Conservation (phyloP, 2,888 invertebrate genomes). For the Litoditis marina region DNA sequence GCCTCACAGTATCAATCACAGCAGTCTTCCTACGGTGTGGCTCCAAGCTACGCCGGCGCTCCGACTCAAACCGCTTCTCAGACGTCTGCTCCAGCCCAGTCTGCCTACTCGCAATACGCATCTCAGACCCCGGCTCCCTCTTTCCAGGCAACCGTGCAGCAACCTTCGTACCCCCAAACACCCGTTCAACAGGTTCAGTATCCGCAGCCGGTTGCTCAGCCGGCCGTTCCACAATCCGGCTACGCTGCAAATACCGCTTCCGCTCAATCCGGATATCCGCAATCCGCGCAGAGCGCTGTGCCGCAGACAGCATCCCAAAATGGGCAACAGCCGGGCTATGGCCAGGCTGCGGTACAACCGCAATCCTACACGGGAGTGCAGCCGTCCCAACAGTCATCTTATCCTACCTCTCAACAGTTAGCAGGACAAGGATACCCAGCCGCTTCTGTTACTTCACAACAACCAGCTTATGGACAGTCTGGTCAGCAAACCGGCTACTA, state of each 20-base stretch:
- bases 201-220: not conserved
- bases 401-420: conserved; percentile 14
- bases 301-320: conserved; percentile 12
- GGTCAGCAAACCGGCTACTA: not conserved
- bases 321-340: conserved; percentile 9
- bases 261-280: too few relatives aligned
- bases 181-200: not conserved
- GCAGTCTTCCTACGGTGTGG: not conserved
- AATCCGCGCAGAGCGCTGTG: conserved; percentile 1
- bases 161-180: not conserved
- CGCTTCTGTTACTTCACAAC: not conserved
- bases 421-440: conserved; percentile 14
- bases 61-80: not conserved
- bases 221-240: too few relatives aligned
- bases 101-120: conserved; percentile 1
- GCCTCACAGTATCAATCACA: conserved; percentile 6
- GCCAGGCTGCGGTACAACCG: not conserved
- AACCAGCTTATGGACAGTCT: not conserved
- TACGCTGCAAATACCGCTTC: conserved; percentile 1
- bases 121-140: conserved; percentile 8
- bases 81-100: not conserved
- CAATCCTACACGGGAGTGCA: conserved; percentile 18
- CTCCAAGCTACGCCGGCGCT: not conserved
- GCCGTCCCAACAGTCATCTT: conserved; percentile 20
- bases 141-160: conserved; percentile 1